Percentiles rank a stretch among this genome's conserved stretches.
phyloP scores from a whole-genome alignment of 2,888 invertebrate species.

The Leistus spinibarbis region DNA sequence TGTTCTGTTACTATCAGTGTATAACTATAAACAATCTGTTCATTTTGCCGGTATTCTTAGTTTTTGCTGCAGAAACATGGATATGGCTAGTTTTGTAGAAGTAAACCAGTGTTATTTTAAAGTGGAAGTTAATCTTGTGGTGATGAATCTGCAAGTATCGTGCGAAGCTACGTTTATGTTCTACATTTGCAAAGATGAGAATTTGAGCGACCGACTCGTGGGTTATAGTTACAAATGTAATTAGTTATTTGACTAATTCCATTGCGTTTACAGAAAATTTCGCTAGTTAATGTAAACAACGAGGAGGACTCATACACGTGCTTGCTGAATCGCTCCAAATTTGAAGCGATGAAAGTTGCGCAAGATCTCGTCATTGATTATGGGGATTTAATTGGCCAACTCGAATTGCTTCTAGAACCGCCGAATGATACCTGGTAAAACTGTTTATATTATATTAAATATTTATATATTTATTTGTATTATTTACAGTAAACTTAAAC shows the following conservation, averaged over 20 bases:
- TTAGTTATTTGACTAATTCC: not conserved
- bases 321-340: not conserved
- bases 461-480: not conserved
- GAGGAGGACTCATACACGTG: constrained; percentile 12
- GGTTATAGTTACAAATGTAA: not conserved
- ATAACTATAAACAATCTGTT: too few species aligned
- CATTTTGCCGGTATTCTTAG: too few species aligned
- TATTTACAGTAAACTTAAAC: too few species aligned
- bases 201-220: not conserved
- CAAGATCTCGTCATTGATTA: constrained; percentile 12
- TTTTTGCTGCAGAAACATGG: too few species aligned
- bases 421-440: not conserved
- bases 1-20: too few species aligned
- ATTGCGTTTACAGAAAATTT: constrained; percentile 11
- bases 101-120: too few species aligned
- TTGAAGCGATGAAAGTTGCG: not conserved
- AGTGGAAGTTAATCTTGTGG: too few species aligned
- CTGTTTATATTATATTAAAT: not conserved
- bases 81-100: too few species aligned
- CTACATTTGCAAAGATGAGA: too few species aligned
- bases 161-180: too few species aligned
- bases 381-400: not conserved
- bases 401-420: not conserved
- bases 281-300: not conserved
- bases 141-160: too few species aligned